phyloP scores from a whole-genome alignment of 1,140 invertebrate species.

The Elysia chlorotica region DNA sequence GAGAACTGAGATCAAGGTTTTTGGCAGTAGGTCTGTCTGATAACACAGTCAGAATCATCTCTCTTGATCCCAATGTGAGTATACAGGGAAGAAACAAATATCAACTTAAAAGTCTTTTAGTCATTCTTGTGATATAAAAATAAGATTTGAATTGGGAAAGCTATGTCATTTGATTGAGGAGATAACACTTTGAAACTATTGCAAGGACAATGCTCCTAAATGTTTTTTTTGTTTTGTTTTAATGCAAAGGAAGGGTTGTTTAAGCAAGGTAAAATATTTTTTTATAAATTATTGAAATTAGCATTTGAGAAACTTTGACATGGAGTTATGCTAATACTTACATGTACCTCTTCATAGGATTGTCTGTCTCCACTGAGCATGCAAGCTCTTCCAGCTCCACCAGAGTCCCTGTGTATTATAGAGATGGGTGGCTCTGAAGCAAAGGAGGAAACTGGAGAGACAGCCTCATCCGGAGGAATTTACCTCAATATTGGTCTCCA shows the following conservation, averaged over 20 bases:
- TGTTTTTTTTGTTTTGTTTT: background rate
- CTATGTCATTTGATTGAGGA: no score
- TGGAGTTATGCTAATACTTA: background rate
- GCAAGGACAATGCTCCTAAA: background rate
- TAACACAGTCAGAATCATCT: constrained; percentile 97
- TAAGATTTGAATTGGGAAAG: no score
- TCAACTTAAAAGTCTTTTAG: no score
- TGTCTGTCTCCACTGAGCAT: constrained; percentile 92
- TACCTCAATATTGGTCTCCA: constrained; percentile 96
- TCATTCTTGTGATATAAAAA: no score
- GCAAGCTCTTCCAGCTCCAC: constrained; percentile 94
- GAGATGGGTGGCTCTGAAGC: constrained; percentile 76
- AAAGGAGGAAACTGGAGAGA: constrained; percentile 65
- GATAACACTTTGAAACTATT: no score
- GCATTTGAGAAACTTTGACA: background rate
- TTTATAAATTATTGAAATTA: background rate
- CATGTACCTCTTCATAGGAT: constrained; percentile 66
- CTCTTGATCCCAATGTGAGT: constrained; percentile 89
- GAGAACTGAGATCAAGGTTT: constrained; percentile 95
- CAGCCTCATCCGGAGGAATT: constrained; percentile 67
- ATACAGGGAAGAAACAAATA: no score
- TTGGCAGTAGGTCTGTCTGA: constrained; percentile 95
- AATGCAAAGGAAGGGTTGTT: no score
- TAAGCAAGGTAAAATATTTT: background rate
- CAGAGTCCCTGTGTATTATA: constrained; percentile 96